These are phyloP conservation scores for Mus pahari DNA, from an alignment of 2,113 vertebrate species.

Conservation along the genomic window DNA sequence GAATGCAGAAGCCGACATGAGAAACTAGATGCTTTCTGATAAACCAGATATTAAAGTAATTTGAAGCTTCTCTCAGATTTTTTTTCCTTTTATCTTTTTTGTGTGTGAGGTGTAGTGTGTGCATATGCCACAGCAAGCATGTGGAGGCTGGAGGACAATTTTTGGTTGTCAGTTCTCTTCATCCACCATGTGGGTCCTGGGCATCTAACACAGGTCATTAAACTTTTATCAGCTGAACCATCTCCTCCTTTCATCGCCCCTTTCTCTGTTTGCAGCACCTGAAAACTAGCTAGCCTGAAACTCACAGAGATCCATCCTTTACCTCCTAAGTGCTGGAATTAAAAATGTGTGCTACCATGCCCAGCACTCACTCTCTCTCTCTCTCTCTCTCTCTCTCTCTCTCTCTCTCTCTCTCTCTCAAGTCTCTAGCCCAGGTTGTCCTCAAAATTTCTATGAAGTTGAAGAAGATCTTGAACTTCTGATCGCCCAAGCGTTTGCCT, in stretches of 20 bases:
- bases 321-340: neutral
- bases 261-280: neutral
- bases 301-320: neutral
- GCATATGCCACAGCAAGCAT: neutral
- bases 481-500: neutral
- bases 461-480: neutral
- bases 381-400: too few relatives aligned
- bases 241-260: neutral
- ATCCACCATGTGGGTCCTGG: neutral
- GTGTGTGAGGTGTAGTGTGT: neutral
- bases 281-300: neutral
- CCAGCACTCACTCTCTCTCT: neutral
- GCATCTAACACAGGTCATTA: too few relatives aligned
- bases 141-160: neutral
- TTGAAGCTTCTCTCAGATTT: neutral
- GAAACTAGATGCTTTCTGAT: constrained; percentile 61
- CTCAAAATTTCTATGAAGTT: neutral
- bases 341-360: neutral
- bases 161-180: neutral
- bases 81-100: neutral
- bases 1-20: constrained; percentile 45
- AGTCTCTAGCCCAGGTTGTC: neutral
- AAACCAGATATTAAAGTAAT: constrained; percentile 51
- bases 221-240: neutral
- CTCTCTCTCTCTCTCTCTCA: too few relatives aligned